These are phyloP conservation scores for Nesogale talazaci DNA, from an alignment of 2,113 vertebrate species.

Conservation along the genomic window DNA sequence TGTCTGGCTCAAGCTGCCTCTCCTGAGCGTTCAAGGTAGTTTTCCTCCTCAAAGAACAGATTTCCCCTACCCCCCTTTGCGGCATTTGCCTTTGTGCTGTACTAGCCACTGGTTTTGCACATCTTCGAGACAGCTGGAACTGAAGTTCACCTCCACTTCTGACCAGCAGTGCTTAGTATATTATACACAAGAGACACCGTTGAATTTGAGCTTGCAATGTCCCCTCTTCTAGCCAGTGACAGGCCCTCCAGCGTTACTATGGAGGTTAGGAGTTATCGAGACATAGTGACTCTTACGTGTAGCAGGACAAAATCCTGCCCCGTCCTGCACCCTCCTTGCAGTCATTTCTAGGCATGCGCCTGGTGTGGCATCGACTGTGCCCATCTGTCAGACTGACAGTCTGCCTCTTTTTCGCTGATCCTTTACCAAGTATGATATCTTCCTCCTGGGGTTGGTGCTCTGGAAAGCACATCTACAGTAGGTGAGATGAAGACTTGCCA, in stretches of 20 bases:
- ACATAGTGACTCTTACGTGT: too few species aligned
- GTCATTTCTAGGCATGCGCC: too few species aligned
- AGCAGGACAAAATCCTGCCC: too few species aligned
- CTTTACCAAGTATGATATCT: too few species aligned
- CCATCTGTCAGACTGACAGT: too few species aligned
- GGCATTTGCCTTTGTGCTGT: background rate
- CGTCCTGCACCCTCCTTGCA: too few species aligned
- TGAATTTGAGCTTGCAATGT: background rate
- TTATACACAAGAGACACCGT: accelerated
- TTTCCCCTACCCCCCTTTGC: background rate
- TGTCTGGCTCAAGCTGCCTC: background rate
- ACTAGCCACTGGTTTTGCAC: background rate
- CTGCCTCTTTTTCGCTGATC: too few species aligned
- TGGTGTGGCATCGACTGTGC: too few species aligned
- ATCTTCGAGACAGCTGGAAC: background rate
- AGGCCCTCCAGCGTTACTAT: background rate
- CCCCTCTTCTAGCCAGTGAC: background rate
- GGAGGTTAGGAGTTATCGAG: too few species aligned
- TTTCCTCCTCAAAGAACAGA: background rate
- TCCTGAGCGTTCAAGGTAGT: background rate
- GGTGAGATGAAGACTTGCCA: too few species aligned
- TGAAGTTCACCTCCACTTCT: background rate
- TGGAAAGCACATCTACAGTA: too few species aligned
- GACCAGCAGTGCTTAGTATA: accelerated
- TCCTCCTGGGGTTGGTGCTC: too few species aligned